A percentile compares a stretch with the other conserved stretches of the same genome.
Evolutionary conservation across 2,888 invertebrate species (phyloP).

Genomic region (Smittia aterrima): DNA sequence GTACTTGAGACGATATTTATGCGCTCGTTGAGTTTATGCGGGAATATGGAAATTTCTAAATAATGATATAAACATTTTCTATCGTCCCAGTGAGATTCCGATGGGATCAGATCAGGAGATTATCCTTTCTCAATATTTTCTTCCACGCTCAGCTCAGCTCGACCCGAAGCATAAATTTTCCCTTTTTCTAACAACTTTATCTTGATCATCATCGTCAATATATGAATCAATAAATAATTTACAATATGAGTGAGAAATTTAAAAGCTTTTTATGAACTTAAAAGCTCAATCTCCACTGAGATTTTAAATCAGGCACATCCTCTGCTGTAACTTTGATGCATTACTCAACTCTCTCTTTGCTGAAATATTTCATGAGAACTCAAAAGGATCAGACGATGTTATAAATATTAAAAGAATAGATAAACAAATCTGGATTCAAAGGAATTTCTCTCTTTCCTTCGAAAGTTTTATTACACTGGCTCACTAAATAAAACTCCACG

Average conservation of each 20-base stretch:
- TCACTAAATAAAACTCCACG: no score
- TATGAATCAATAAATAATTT: slow-evolving; percentile 16
- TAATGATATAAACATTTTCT: not conserved
- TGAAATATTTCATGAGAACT: no score
- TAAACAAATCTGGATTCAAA: no score
- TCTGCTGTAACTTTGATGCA: no score
- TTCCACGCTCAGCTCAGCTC: not conserved
- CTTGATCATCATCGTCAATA: not conserved
- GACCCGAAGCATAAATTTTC: not conserved
- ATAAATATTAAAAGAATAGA: no score
- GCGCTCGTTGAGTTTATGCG: not conserved
- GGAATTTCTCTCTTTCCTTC: no score
- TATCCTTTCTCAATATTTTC: slow-evolving; percentile 8
- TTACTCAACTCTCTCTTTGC: no score
- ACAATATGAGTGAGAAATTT: not conserved
- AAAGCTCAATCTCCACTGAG: no score
- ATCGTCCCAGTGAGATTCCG: not conserved
- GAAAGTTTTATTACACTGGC: no score
- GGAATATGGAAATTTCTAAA: not conserved
- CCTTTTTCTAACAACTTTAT: not conserved
- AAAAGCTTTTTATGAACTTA: no score
- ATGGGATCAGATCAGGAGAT: not conserved
- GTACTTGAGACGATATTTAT: not conserved
- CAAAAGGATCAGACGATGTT: no score
- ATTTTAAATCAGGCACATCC: no score